A percentile compares a stretch with the other conserved stretches of the same genome.
Evolutionary conservation across 2,797 vertebrate genomes (phyloP).

Genomic region (Chelmon rostratus): DNA sequence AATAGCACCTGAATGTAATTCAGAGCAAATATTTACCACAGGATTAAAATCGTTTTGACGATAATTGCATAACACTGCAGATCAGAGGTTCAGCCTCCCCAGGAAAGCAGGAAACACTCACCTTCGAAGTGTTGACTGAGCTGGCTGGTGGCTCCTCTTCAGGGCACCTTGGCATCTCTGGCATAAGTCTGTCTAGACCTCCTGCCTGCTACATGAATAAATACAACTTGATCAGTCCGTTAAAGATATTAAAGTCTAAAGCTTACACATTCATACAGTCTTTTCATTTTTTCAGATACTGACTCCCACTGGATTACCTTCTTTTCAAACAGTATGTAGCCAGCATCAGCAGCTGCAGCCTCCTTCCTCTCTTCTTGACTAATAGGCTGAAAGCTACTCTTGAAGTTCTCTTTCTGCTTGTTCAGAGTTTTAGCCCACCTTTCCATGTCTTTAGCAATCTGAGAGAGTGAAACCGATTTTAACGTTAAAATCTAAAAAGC

Average conservation of each 20-base stretch:
- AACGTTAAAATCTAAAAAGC: background rate
- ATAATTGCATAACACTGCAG: background rate
- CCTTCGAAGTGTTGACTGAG: conserved; percentile 87
- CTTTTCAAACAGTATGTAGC: conserved; percentile 97
- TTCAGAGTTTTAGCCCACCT: conserved; percentile 99
- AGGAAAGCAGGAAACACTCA: conserved; percentile 61
- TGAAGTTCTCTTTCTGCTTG: conserved; percentile 99
- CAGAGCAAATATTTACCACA: background rate
- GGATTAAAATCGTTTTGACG: background rate
- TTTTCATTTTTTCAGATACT: background rate
- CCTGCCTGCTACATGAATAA: conserved; percentile 82
- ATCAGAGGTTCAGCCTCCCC: background rate
- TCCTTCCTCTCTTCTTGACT: conserved; percentile 95
- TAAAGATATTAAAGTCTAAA: background rate
- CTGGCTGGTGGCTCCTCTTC: conserved; percentile 88
- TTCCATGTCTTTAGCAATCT: conserved; percentile 99
- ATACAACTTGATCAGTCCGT: background rate
- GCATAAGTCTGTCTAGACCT: conserved; percentile 91
- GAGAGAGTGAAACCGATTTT: conserved; percentile 30
- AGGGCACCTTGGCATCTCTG: conserved; percentile 86
- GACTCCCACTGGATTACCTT: conserved; percentile 87
- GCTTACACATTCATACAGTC: background rate
- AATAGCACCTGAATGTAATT: background rate
- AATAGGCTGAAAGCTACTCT: conserved; percentile 94
- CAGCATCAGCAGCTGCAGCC: conserved; percentile 96